phyloP scores from a whole-genome alignment of 2,113 vertebrate species.

The Tenrec ecaudatus region DNA sequence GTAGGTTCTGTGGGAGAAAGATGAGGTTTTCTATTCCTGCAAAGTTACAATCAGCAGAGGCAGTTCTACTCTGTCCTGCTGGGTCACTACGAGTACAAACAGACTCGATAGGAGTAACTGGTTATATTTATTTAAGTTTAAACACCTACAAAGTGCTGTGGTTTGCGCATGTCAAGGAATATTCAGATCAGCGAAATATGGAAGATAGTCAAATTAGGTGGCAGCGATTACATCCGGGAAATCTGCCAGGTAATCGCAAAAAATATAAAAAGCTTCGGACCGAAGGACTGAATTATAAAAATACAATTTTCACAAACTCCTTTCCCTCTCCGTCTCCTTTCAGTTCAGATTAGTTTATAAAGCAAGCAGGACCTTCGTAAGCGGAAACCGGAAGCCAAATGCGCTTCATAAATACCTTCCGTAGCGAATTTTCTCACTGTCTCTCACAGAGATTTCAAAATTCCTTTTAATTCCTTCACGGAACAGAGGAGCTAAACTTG shows the following conservation, averaged over 20 bases:
- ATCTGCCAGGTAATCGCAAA: not conserved
- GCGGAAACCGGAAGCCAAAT: not conserved
- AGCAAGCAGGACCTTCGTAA: not conserved
- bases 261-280: not conserved
- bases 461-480: not conserved
- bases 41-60: no score
- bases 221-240: not conserved
- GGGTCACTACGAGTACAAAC: no score
- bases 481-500: not conserved
- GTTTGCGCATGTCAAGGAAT: not conserved
- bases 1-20: no score
- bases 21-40: not conserved
- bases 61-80: no score
- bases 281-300: not conserved
- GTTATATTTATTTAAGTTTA: not conserved
- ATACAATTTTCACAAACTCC: not conserved
- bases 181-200: not conserved
- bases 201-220: not conserved
- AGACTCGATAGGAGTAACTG: no score
- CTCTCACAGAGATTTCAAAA: not conserved
- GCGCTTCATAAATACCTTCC: conserved; percentile 4
- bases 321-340: not conserved
- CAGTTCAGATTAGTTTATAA: not conserved
- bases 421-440: not conserved
- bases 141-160: not conserved